These are phyloP conservation scores for Sternarchorhynchus goeldii DNA, from an alignment of 2,797 vertebrate species.

Conservation along the genomic window DNA sequence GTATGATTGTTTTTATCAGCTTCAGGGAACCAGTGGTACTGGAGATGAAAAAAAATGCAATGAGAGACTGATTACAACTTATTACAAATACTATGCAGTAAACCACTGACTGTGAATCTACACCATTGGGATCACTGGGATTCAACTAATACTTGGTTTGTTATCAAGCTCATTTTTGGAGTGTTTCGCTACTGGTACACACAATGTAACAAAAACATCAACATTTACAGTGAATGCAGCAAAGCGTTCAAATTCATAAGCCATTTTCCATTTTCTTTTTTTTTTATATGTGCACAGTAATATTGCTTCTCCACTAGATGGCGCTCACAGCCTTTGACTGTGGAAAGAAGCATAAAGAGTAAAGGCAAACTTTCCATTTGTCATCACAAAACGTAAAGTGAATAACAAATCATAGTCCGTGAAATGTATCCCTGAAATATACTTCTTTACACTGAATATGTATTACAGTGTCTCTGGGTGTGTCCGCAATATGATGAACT, in stretches of 20 bases:
- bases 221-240: background rate
- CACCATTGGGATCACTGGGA: no score
- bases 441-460: background rate
- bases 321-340: slow-evolving; percentile 21
- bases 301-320: slow-evolving; percentile 43
- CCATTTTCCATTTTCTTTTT: background rate
- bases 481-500: background rate
- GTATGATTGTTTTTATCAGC: no score
- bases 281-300: background rate
- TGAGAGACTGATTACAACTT: no score
- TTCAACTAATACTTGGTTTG: background rate
- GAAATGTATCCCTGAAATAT: background rate
- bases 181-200: background rate
- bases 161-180: background rate
- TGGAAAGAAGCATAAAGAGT: background rate
- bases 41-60: no score
- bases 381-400: background rate
- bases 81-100: no score
- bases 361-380: background rate
- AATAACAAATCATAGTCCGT: slow-evolving; percentile 15
- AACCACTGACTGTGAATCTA: no score
- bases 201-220: background rate
- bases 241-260: background rate
- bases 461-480: background rate
- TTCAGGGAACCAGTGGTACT: no score